phyloP scores from a whole-genome alignment of 2,797 vertebrate genomes.

The Leuciscus waleckii region DNA sequence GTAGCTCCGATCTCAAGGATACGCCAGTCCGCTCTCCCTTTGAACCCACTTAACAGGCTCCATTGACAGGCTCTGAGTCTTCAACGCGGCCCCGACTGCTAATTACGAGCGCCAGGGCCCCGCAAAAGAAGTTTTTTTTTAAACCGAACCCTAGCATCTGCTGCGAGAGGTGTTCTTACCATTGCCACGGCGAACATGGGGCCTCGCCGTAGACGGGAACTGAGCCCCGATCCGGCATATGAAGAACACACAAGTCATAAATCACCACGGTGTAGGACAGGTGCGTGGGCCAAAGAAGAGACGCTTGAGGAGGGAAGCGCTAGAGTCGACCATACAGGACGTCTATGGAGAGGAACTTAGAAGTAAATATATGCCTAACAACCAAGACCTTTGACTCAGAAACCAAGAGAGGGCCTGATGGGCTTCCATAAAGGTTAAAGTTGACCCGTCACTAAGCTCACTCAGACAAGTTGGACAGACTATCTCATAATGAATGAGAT shows the following conservation, averaged over 20 bases:
- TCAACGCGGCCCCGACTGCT: constrained; percentile 51
- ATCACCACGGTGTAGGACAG: constrained; percentile 48
- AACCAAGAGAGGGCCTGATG: neutral
- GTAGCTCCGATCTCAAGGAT: constrained; percentile 45
- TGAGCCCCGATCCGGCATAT: constrained; percentile 40
- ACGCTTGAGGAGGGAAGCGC: constrained; percentile 16
- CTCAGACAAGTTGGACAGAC: neutral
- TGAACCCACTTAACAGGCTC: constrained; percentile 69
- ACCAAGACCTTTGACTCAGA: constrained; percentile 26
- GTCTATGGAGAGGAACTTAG: constrained; percentile 22
- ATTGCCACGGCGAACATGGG: constrained; percentile 38
- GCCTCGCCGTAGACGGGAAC: constrained; percentile 34
- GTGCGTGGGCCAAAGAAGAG: constrained; percentile 44
- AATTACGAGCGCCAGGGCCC: constrained; percentile 55
- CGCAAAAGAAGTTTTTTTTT: constrained; percentile 48
- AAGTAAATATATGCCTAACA: constrained; percentile 27
- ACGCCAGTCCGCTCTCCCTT: constrained; percentile 66
- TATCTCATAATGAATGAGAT: neutral
- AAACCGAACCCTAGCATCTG: constrained; percentile 46
- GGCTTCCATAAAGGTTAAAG: constrained; percentile 1
- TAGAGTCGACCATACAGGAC: neutral
- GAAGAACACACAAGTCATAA: constrained; percentile 61
- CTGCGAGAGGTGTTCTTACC: constrained; percentile 48
- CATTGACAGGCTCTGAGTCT: constrained; percentile 62
- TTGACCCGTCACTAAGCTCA: neutral